phyloP scores from a whole-genome alignment of 1,140 invertebrate species.

The Drosophila paulistorum region DNA sequence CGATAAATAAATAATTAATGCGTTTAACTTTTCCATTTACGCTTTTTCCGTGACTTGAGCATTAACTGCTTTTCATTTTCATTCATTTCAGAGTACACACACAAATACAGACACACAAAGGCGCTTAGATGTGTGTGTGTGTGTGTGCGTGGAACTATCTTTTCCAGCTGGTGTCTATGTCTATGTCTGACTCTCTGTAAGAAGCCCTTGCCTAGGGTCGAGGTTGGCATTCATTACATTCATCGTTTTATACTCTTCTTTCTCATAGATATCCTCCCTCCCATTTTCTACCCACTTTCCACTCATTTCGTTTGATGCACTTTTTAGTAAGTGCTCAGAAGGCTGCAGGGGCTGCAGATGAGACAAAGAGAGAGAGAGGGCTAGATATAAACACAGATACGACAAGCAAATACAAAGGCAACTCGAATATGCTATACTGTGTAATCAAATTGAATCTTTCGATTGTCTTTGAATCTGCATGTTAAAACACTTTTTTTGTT shows the following conservation, averaged over 20 bases:
- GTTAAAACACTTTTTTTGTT: background rate
- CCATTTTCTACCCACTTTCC: background rate
- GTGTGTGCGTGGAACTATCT: slow-evolving; percentile 33
- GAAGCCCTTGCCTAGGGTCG: slow-evolving; percentile 31
- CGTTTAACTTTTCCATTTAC: slow-evolving; percentile 81
- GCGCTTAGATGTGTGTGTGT: slow-evolving; percentile 25
- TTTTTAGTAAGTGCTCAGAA: slow-evolving; percentile 53
- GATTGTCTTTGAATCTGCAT: no score
- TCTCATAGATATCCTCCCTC: slow-evolving; percentile 43
- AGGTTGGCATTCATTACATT: slow-evolving; percentile 52
- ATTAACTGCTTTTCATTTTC: slow-evolving; percentile 81
- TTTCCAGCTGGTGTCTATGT: slow-evolving; percentile 23
- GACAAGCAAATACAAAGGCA: background rate
- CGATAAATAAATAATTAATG: slow-evolving; percentile 82
- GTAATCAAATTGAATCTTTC: background rate
- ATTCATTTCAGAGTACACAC: slow-evolving; percentile 65
- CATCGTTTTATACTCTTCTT: slow-evolving; percentile 46
- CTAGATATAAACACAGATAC: slow-evolving; percentile 23
- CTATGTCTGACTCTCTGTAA: slow-evolving; percentile 7
- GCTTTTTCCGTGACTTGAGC: slow-evolving; percentile 81
- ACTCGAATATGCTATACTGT: slow-evolving; percentile 21
- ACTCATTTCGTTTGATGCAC: slow-evolving; percentile 36
- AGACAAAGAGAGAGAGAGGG: background rate
- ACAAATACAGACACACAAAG: slow-evolving; percentile 5
- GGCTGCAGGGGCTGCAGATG: slow-evolving; percentile 52